A percentile compares a stretch with the other conserved stretches of the same genome.
Evolutionary conservation across 1,140 invertebrate species (phyloP).

Genomic region (Brachionus rotundiformis): DNA sequence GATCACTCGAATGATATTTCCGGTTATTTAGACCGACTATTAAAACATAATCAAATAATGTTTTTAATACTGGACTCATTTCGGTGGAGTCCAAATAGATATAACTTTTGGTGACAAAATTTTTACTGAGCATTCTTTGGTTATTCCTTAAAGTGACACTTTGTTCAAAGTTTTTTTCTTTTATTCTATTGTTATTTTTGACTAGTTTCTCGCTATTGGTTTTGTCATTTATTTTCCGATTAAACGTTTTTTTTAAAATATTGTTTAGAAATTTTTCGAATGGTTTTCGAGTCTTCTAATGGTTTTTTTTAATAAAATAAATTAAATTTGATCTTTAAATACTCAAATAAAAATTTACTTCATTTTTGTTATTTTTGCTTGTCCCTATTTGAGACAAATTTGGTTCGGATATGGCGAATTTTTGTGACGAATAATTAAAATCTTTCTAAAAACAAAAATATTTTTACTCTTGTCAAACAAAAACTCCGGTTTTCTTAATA

Average conservation of each 20-base stretch:
- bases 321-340: too few relatives aligned
- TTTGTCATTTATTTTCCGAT: background rate
- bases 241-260: conserved; percentile 38
- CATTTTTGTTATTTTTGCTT: background rate
- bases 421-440: background rate
- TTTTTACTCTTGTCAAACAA: background rate
- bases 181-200: background rate
- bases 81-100: background rate
- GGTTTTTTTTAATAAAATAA: too few relatives aligned
- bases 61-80: background rate
- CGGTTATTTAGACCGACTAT: conserved; percentile 4
- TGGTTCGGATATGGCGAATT: conserved; percentile 14
- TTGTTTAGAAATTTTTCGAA: conserved; percentile 38
- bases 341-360: background rate
- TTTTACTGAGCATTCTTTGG: background rate
- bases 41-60: conserved; percentile 28
- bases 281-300: background rate
- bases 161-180: conserved; percentile 2
- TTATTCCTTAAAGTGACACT: background rate
- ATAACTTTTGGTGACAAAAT: conserved; percentile 38
- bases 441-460: conserved; percentile 33
- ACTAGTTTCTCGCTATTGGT: background rate
- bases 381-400: conserved; percentile 17
- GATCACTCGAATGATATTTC: conserved; percentile 7
- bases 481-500: background rate